Evolutionary conservation across 1,140 invertebrate genomes (phyloP).

Genomic region (Elysia chlorotica): DNA sequence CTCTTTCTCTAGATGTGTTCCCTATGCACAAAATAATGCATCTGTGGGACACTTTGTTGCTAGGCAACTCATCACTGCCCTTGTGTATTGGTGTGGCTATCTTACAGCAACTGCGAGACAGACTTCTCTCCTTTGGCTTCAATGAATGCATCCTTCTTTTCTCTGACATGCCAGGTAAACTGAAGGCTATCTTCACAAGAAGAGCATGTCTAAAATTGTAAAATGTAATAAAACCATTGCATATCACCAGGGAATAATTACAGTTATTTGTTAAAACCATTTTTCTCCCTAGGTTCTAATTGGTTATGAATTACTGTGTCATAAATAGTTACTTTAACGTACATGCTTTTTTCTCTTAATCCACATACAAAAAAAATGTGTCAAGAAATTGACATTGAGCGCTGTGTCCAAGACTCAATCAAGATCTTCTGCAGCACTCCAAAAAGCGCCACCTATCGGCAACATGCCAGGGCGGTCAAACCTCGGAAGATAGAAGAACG

Average conservation of each 20-base stretch:
- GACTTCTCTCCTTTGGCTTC: slow-evolving; percentile 86
- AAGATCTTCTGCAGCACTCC: slow-evolving; percentile 86
- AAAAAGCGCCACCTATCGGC: slow-evolving; percentile 82
- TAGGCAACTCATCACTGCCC: slow-evolving; percentile 93
- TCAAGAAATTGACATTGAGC: slow-evolving; percentile 93
- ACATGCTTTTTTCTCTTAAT: too few species aligned
- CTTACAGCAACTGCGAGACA: slow-evolving; percentile 83
- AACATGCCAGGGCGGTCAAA: slow-evolving; percentile 69
- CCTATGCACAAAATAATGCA: slow-evolving; percentile 98
- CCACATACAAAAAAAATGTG: too few species aligned
- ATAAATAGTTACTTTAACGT: too few species aligned
- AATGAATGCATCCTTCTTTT: slow-evolving; percentile 97
- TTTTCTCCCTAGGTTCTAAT: too few species aligned
- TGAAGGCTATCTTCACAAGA: too few species aligned
- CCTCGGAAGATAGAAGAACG: slow-evolving; percentile 28
- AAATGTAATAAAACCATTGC: too few species aligned
- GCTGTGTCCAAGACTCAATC: slow-evolving; percentile 87
- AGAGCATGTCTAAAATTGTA: too few species aligned
- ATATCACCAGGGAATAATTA: too few species aligned
- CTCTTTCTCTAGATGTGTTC: slow-evolving; percentile 89
- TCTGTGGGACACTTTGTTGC: slow-evolving; percentile 94
- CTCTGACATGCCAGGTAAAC: slow-evolving; percentile 88
- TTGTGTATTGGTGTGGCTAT: slow-evolving; percentile 94
- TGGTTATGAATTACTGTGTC: too few species aligned
- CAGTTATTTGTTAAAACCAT: too few species aligned